Percentiles rank a stretch among this genome's conserved stretches.
phyloP scores from a whole-genome alignment of 2,113 vertebrate genomes.

The Brevimyrus niger region DNA sequence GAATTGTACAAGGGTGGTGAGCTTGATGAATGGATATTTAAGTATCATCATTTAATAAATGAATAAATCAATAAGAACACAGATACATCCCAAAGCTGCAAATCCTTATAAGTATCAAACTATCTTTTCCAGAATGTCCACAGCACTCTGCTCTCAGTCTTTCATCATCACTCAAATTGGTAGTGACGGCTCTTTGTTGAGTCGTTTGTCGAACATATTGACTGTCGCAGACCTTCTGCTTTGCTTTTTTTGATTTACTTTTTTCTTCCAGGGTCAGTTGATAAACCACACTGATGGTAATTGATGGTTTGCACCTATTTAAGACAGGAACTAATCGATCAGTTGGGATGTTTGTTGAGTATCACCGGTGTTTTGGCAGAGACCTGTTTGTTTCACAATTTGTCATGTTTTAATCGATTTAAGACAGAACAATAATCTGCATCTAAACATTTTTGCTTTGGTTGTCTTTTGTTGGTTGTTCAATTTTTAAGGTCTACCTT shows the following conservation, averaged over 20 bases:
- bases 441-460: background rate
- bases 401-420: background rate
- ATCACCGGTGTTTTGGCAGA: background rate
- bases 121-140: background rate
- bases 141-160: background rate
- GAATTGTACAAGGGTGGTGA: background rate
- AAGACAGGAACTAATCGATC: background rate
- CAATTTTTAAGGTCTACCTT: background rate
- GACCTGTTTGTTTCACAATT: background rate
- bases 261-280: background rate
- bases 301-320: background rate
- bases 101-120: background rate
- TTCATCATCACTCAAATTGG: background rate
- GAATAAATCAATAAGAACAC: background rate
- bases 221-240: background rate
- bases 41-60: background rate
- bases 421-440: background rate
- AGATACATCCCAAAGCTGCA: background rate
- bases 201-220: background rate
- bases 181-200: background rate
- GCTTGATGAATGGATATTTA: background rate
- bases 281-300: background rate
- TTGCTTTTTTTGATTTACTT: background rate
- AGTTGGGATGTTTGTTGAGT: background rate
- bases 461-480: background rate